Conservation (phyloP, 2,797 vertebrate genomes). For the Danio kyathit region DNA sequence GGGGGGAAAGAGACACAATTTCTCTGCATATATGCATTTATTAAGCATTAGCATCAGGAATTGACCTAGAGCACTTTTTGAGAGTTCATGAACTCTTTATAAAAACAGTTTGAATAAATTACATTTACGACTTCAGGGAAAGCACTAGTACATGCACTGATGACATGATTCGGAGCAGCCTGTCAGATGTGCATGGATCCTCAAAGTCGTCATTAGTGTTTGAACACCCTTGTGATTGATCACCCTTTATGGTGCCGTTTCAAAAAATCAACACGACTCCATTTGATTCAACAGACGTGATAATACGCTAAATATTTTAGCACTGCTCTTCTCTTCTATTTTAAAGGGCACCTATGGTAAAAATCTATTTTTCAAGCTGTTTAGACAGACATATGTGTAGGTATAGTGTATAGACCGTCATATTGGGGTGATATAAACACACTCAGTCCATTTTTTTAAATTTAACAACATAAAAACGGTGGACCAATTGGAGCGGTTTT, state of each 20-base stretch:
- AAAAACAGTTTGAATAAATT: conserved; percentile 18
- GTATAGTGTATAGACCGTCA: too few relatives aligned
- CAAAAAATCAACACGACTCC: conserved; percentile 3
- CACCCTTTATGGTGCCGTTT: conserved; percentile 2
- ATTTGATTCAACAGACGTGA: conserved; percentile 24
- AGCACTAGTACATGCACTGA: neutral
- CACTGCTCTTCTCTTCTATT: neutral
- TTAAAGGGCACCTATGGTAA: too few relatives aligned
- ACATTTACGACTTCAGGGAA: conserved; percentile 6
- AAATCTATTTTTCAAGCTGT: too few relatives aligned
- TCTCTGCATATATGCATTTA: neutral
- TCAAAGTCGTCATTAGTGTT: conserved; percentile 30
- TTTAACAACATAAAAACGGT: too few relatives aligned
- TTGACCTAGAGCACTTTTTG: neutral
- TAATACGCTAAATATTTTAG: neutral
- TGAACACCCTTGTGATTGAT: conserved; percentile 49
- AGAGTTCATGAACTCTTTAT: conserved; percentile 35
- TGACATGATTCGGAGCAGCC: conserved; percentile 25
- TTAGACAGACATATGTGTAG: too few relatives aligned
- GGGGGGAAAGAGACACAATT: neutral
- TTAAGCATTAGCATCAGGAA: neutral
- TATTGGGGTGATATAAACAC: too few relatives aligned
- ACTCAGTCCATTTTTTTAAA: too few relatives aligned
- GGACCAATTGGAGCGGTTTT: too few relatives aligned
- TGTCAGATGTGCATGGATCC: conserved; percentile 34